Evolutionary conservation across 2,888 invertebrate genomes (phyloP).

Genomic region (Lithophane ornitopus): DNA sequence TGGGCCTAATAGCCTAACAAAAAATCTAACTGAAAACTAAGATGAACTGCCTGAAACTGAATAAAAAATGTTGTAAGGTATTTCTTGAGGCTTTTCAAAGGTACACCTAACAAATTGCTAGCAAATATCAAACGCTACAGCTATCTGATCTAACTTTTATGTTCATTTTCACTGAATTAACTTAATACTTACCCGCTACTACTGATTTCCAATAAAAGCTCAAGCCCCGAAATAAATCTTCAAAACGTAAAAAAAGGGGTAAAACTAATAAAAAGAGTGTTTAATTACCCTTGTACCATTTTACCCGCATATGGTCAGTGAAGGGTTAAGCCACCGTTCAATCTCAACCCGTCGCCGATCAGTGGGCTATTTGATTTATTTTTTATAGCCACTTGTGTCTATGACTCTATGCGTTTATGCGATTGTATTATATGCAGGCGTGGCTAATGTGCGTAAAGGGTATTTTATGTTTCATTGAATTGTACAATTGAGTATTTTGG

Average conservation of each 20-base stretch:
- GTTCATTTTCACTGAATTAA: no score
- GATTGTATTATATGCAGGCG: conserved; percentile 82
- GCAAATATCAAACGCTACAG: no score
- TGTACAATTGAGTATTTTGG: conserved; percentile 37
- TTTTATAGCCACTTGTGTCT: conserved; percentile 79
- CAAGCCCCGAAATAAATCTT: no score
- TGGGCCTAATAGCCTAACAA: no score
- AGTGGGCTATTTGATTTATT: conserved; percentile 82
- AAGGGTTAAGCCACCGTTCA: conserved; percentile 72
- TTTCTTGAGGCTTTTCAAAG: neutral
- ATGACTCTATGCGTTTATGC: conserved; percentile 63
- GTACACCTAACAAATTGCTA: neutral
- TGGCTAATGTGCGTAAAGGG: conserved; percentile 76
- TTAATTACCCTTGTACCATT: conserved; percentile 71
- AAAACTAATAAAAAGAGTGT: conserved; percentile 5
- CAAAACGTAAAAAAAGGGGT: no score
- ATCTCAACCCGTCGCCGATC: conserved; percentile 75
- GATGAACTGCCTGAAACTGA: neutral
- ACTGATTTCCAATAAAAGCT: no score
- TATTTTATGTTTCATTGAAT: conserved; percentile 56
- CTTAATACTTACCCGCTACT: no score
- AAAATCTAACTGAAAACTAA: no score
- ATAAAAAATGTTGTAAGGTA: neutral
- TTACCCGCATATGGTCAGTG: conserved; percentile 79
- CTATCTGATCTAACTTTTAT: no score